A percentile compares a stretch with the other conserved stretches of the same genome.
Evolutionary conservation across 53 echinoderm and acorn worm species (phyloP).

Genomic region (Zoroaster sp.): DNA sequence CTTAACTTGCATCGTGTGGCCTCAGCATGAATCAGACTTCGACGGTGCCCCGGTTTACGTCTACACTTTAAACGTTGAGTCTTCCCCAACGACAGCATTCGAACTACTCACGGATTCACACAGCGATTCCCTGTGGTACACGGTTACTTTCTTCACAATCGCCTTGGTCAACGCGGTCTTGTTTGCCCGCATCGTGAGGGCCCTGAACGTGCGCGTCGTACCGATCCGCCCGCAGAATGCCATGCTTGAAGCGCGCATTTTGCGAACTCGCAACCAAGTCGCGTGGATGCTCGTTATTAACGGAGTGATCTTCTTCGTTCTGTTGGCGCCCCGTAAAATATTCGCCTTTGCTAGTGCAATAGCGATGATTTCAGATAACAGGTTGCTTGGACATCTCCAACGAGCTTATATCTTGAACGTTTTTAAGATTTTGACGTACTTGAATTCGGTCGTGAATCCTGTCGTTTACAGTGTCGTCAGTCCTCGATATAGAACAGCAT

Average conservation of each 20-base stretch:
- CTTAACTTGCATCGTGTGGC: conserved; percentile 21
- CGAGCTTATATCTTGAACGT: not conserved
- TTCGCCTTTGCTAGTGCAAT: conserved; percentile 12
- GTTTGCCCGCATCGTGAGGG: conserved; percentile 21
- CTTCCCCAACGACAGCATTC: not conserved
- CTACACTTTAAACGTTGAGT: not conserved
- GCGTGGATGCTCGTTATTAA: conserved; percentile 47
- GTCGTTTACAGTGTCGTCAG: conserved; percentile 38
- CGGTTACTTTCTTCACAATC: conserved; percentile 1
- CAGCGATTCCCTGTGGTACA: conserved; percentile 24
- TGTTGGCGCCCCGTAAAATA: conserved; percentile 35
- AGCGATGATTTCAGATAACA: not conserved
- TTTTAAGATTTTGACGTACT: conserved; percentile 21
- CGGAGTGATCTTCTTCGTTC: conserved; percentile 17
- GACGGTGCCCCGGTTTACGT: not conserved
- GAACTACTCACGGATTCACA: conserved; percentile 19
- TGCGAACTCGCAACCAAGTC: conserved; percentile 27
- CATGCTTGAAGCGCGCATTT: not conserved
- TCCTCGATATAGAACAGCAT: conserved; percentile 15
- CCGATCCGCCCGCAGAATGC: conserved; percentile 18
- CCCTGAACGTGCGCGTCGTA: conserved; percentile 2
- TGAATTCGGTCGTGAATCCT: conserved; percentile 33
- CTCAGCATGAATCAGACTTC: not conserved
- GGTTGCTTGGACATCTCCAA: not conserved
- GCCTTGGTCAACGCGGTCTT: conserved; percentile 8